A percentile compares a stretch with the other conserved stretches of the same genome.
These are phyloP conservation scores for Gymnarchus niloticus DNA, from an alignment of 2,113 vertebrate genomes.

Conservation along the genomic window DNA sequence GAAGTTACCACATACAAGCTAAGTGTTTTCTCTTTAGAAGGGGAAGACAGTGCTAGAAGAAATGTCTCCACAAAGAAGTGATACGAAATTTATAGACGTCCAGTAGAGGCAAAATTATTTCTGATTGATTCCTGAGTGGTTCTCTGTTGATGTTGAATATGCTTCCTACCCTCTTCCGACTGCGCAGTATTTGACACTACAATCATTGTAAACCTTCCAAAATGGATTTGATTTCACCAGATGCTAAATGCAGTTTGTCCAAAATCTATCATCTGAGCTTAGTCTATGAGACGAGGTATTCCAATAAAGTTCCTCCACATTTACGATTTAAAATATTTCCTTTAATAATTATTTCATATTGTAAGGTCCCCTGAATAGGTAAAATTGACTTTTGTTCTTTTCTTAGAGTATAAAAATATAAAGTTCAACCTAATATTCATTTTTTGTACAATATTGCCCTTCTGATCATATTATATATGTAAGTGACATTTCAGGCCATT, in stretches of 20 bases:
- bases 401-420: not conserved
- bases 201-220: slow-evolving; percentile 1
- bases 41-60: not conserved
- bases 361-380: not conserved
- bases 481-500: not conserved
- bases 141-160: not conserved
- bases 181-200: slow-evolving; percentile 9
- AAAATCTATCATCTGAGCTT: not conserved
- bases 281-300: not conserved
- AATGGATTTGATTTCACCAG: slow-evolving; percentile 1
- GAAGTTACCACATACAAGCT: not conserved
- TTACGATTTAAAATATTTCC: not conserved
- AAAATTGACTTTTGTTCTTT: not conserved
- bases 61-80: not conserved
- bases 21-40: not conserved
- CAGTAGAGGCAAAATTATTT: not conserved
- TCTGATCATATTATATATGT: not conserved
- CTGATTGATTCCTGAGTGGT: not conserved
- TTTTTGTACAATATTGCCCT: not conserved
- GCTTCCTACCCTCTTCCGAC: not conserved
- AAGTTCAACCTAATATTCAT: too few relatives aligned
- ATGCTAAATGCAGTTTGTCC: slow-evolving; percentile 1
- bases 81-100: not conserved
- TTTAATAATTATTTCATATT: not conserved
- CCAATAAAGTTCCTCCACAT: not conserved